Conservation (phyloP, 2,888 invertebrate species). For the Tuta absoluta region DNA sequence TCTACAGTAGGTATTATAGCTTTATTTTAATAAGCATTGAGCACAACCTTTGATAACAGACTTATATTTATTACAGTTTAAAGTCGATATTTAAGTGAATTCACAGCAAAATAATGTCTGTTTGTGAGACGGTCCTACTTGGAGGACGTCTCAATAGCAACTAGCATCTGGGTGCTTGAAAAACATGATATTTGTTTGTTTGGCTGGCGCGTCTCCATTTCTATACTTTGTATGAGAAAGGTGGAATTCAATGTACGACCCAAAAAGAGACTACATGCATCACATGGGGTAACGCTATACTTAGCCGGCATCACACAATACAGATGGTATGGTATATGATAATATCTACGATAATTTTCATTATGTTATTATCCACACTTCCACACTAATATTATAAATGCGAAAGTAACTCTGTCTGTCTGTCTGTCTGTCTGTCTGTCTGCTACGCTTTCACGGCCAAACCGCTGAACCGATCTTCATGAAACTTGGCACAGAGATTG, state of each 20-base stretch:
- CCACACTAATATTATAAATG: no score
- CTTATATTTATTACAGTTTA: background rate
- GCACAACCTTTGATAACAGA: background rate
- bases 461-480: no score
- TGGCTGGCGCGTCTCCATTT: background rate
- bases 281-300: no score
- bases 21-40: background rate
- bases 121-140: constrained; percentile 16
- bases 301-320: no score
- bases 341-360: no score
- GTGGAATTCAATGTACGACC: background rate
- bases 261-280: no score
- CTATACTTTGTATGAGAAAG: background rate
- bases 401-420: no score
- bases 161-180: constrained; percentile 20
- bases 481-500: no score
- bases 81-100: background rate
- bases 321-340: no score
- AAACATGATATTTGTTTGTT: background rate
- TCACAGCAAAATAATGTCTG: background rate
- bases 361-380: no score
- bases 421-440: no score
- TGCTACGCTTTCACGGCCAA: no score
- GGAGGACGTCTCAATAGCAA: constrained; percentile 19
- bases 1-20: constrained; percentile 5